Conservation (phyloP, 2,113 vertebrate genomes). For the Malurus alboscapulatus region DNA sequence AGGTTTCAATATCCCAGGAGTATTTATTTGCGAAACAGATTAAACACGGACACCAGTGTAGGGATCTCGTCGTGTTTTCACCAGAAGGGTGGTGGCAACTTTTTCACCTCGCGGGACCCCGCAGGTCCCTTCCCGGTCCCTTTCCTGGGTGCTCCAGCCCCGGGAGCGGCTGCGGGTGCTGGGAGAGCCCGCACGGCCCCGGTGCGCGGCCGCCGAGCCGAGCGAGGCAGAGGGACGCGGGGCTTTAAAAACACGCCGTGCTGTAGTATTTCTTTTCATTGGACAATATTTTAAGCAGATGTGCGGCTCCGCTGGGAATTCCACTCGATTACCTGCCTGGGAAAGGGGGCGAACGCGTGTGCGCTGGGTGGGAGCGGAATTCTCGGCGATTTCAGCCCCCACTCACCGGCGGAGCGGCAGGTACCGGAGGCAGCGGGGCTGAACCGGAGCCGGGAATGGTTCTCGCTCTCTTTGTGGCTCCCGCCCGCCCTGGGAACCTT, state of each 20-base stretch:
- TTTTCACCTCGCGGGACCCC: accelerated
- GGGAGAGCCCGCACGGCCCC: background rate
- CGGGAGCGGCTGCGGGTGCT: background rate
- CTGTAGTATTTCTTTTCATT: slow-evolving; percentile 19
- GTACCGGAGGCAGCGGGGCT: background rate
- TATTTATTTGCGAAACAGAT: background rate
- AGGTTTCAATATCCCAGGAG: slow-evolving; percentile 44
- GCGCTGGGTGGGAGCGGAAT: background rate
- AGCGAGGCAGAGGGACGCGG: background rate
- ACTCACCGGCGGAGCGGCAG: background rate
- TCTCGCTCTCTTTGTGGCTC: background rate
- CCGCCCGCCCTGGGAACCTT: background rate
- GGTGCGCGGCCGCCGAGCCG: background rate
- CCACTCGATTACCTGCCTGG: slow-evolving; percentile 22
- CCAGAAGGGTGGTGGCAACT: background rate
- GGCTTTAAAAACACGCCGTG: background rate
- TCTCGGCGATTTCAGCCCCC: background rate
- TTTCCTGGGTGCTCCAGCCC: background rate
- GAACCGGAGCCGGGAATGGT: background rate
- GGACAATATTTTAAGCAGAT: slow-evolving; percentile 61
- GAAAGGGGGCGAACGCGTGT: background rate
- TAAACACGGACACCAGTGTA: background rate
- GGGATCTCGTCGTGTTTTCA: background rate
- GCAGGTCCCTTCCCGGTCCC: background rate
- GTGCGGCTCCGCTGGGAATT: slow-evolving; percentile 27